Conservation (phyloP, 2,888 invertebrate species). For the Papilio gigon region DNA sequence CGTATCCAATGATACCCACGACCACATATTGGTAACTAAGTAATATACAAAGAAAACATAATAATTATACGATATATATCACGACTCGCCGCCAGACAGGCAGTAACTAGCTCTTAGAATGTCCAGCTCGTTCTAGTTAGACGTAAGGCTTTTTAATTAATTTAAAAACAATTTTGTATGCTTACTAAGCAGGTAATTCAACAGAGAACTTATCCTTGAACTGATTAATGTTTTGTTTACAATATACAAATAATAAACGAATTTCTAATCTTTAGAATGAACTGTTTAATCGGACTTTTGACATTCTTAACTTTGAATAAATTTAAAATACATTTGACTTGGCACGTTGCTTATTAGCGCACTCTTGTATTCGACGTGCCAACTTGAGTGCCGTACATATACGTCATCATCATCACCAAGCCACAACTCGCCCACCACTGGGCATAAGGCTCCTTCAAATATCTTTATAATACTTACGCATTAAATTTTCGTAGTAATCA, state of each 20-base stretch:
- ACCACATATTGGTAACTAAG: not conserved
- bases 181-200: too few relatives aligned
- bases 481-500: conserved; percentile 95
- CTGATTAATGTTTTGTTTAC: not conserved
- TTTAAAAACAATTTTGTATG: not conserved
- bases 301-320: not conserved
- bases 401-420: too few relatives aligned
- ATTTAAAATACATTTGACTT: not conserved
- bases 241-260: not conserved
- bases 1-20: not conserved
- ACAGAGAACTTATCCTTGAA: not conserved
- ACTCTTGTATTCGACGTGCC: not conserved
- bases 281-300: too few relatives aligned
- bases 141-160: not conserved
- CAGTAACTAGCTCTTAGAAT: not conserved
- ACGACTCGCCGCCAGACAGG: not conserved
- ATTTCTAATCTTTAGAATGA: too few relatives aligned
- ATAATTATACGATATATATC: conserved; percentile 6
- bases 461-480: conserved; percentile 86
- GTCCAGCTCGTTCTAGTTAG: not conserved
- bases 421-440: too few relatives aligned
- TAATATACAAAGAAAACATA: conserved; percentile 9
- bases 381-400: too few relatives aligned
- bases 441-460: not conserved
- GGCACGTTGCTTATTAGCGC: not conserved